Base-by-base conservation (phyloP, 2,113 vertebrate genomes). In the Tychaedon coryphoeus region DNA sequence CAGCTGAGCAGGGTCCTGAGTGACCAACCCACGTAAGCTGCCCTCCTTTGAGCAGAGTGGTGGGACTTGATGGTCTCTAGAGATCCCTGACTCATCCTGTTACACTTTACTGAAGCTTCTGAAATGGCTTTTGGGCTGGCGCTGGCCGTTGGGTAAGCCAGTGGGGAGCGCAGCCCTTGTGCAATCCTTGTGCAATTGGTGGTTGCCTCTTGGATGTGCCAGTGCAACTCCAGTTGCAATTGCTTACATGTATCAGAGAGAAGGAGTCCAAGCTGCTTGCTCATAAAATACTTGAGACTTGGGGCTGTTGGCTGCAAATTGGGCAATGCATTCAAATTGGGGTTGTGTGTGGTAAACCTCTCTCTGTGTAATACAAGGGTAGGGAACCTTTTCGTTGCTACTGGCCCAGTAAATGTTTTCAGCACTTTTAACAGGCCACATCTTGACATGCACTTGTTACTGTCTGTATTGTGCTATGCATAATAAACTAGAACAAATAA, bases 381-480 rank as follows among this genome's bases (percentile, higher is more conserved):
- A 80, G 86, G 88, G 75, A 96, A 88, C 88, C 62, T 93, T 74
- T 58, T 80, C 91, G n/a, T 80, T 91, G 96, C 83, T 95, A 19
- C 96, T 88, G 72, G 91, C 82, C 91, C 83, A 51, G 56, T 93
- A 88, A 92, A 93, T 88, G 95, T 62, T 96, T 95, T 95, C 96
- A 96, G 64, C 94, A 86, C 86, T 6, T 96, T 74, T 88, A 93
- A 92, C 8, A 3, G 91, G 91, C 88, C 57, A 8, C 88, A 62
- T 96, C 96, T 88, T 88, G 83, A 88, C 82, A 77, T 38, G 0
- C 88, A 42, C 82, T 93, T 88, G 75, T 95, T 93, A 28, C 90
- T 95, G 54, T 86, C 78, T 4, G 12, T 62, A 66, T 92, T 95
- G 94, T 93, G 56, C 86, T 94, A 12, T 58, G 78, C 82, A 70